phyloP scores from a whole-genome alignment of 2,888 invertebrate species.

The Operophtera brumata region DNA sequence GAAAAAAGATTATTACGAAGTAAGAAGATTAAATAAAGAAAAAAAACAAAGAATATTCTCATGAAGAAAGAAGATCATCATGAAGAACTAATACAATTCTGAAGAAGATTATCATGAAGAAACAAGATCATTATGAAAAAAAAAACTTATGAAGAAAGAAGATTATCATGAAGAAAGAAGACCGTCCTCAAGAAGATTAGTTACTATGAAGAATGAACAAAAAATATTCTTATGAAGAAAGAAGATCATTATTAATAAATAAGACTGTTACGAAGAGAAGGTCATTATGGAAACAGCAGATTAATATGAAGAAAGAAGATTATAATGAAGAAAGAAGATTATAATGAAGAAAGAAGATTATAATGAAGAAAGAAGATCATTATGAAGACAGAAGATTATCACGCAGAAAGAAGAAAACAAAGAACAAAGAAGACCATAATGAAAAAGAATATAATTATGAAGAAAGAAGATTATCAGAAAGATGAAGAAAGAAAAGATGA shows the following conservation, averaged over 20 bases:
- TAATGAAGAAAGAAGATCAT: background rate
- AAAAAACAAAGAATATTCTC: too few relatives aligned
- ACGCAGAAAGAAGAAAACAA: too few relatives aligned
- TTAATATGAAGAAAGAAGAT: slow-evolving; percentile 5
- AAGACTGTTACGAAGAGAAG: background rate
- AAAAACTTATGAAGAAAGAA: too few relatives aligned
- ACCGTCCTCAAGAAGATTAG: too few relatives aligned
- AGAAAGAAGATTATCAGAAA: background rate
- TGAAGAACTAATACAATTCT: background rate
- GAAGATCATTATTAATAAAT: background rate
- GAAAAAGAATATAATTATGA: too few relatives aligned
- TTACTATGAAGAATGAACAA: background rate
- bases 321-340: slow-evolving; percentile 5
- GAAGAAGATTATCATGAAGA: too few relatives aligned
- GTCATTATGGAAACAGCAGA: too few relatives aligned
- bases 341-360: slow-evolving; percentile 3
- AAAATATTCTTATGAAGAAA: background rate
- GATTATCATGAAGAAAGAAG: too few relatives aligned
- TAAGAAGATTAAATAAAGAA: too few relatives aligned
- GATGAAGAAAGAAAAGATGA: background rate
- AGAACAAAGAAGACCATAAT: too few relatives aligned
- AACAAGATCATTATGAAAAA: background rate
- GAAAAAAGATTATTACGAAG: background rate
- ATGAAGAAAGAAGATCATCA: background rate
- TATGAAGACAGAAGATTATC: background rate